A percentile compares a stretch with the other conserved stretches of the same genome.
Evolutionary conservation across 2,797 vertebrate genomes (phyloP).

Genomic region (Alectoris magna): DNA sequence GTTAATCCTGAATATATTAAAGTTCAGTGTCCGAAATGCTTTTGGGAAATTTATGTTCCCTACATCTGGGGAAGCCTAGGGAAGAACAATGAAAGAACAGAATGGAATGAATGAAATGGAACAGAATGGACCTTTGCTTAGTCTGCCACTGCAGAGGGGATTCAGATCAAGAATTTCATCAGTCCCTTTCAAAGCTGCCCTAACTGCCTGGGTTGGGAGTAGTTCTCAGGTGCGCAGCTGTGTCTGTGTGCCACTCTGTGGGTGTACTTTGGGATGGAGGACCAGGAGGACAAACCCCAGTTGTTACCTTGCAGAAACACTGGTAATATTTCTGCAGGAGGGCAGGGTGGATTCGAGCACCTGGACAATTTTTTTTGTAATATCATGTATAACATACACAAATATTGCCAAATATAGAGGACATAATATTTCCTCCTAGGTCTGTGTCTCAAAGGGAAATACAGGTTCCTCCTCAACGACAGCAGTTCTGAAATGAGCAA

Average conservation of each 20-base stretch:
- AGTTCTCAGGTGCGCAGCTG: not conserved
- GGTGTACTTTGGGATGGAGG: not conserved
- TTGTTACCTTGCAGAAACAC: not conserved
- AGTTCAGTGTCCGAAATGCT: not conserved
- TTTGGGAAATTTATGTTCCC: not conserved
- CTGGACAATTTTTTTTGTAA: not conserved
- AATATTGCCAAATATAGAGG: not conserved
- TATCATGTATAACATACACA: not conserved
- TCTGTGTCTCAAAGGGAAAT: not conserved
- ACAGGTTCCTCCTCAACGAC: not conserved
- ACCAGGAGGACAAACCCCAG: not conserved
- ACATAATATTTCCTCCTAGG: not conserved
- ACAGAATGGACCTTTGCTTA: not conserved
- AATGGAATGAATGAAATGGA: not conserved
- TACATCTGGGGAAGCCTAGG: not conserved
- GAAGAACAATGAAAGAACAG: fast-evolving
- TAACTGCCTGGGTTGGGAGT: fast-evolving
- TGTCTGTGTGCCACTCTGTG: not conserved
- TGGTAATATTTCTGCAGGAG: not conserved
- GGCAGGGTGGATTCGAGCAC: not conserved
- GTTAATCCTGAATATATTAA: not conserved
- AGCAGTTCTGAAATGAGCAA: not conserved
- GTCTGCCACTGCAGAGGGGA: not conserved
- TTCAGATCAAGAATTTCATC: not conserved
- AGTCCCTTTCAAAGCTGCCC: not conserved